Evolutionary conservation across 2,888 invertebrate species (phyloP).

Genomic region (Eupithecia tripunctaria): DNA sequence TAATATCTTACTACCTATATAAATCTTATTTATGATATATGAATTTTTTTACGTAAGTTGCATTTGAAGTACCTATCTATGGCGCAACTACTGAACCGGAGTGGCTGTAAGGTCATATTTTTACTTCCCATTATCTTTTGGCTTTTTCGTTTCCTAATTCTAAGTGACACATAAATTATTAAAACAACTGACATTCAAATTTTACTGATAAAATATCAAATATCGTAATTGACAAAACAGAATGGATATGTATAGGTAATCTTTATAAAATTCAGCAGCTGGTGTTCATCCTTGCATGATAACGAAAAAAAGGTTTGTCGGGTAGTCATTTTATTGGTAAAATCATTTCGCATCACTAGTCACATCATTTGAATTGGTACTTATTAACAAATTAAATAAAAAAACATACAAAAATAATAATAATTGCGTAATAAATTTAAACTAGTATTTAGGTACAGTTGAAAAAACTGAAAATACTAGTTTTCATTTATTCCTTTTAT

Average conservation of each 20-base stretch:
- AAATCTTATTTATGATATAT: background rate
- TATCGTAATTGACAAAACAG: conserved; percentile 32
- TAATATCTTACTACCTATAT: background rate
- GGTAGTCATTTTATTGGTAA: no score
- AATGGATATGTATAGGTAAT: conserved; percentile 37
- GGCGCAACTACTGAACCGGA: background rate
- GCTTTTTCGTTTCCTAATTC: conserved; percentile 5
- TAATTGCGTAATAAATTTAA: no score
- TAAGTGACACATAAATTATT: conserved; percentile 9
- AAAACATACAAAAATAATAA: no score
- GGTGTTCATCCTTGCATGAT: conserved; percentile 61
- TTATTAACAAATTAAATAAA: no score
- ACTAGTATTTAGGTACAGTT: no score
- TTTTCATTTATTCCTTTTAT: no score
- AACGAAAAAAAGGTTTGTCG: conserved; percentile 59
- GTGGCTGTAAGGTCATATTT: background rate
- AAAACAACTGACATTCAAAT: conserved; percentile 20
- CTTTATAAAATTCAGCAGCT: conserved; percentile 62
- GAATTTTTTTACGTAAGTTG: background rate
- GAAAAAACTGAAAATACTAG: no score
- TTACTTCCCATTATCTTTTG: background rate
- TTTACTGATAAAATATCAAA: conserved; percentile 8
- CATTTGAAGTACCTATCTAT: background rate
- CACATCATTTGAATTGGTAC: no score
- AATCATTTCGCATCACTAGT: no score